phyloP scores from a whole-genome alignment of 2,888 invertebrate species.

The Parnassius apollo region DNA sequence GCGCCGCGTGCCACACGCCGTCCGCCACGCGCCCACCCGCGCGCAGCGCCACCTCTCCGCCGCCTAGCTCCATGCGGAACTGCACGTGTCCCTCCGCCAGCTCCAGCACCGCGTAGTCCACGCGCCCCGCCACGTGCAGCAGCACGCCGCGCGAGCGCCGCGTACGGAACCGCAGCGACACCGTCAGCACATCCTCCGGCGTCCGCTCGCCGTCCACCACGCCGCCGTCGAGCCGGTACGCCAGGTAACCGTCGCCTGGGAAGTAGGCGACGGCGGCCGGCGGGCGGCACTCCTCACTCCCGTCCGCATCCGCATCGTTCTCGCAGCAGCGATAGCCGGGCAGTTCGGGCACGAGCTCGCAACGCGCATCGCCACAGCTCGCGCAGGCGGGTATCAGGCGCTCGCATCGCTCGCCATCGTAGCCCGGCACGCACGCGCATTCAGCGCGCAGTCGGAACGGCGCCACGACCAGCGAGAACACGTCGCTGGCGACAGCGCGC shows the following conservation, averaged over 20 bases:
- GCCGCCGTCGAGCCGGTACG: slow-evolving; percentile 86
- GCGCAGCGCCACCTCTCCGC: slow-evolving; percentile 92
- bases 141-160: slow-evolving; percentile 90
- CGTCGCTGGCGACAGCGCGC: slow-evolving; percentile 55
- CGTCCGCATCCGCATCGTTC: slow-evolving; percentile 81
- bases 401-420: slow-evolving; percentile 90
- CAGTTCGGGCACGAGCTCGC: slow-evolving; percentile 83
- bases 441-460: slow-evolving; percentile 74
- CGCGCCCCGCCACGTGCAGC: slow-evolving; percentile 91
- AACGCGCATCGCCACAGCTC: slow-evolving; percentile 82
- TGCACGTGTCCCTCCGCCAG: slow-evolving; percentile 91
- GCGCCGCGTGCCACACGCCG: slow-evolving; percentile 87
- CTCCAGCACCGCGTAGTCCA: slow-evolving; percentile 95
- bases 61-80: slow-evolving; percentile 95
- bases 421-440: slow-evolving; percentile 93
- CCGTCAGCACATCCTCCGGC: slow-evolving; percentile 90
- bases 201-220: slow-evolving; percentile 81
- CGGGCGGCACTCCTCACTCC: slow-evolving; percentile 83
- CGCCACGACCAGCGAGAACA: slow-evolving; percentile 63
- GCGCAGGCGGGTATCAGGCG: slow-evolving; percentile 87
- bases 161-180: slow-evolving; percentile 91
- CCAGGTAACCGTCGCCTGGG: slow-evolving; percentile 85
- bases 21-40: slow-evolving; percentile 78
- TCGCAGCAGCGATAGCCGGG: slow-evolving; percentile 87
- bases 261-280: slow-evolving; percentile 85